These are phyloP conservation scores for Carabus problematicus DNA, from an alignment of 2,888 invertebrate species.

Conservation along the genomic window DNA sequence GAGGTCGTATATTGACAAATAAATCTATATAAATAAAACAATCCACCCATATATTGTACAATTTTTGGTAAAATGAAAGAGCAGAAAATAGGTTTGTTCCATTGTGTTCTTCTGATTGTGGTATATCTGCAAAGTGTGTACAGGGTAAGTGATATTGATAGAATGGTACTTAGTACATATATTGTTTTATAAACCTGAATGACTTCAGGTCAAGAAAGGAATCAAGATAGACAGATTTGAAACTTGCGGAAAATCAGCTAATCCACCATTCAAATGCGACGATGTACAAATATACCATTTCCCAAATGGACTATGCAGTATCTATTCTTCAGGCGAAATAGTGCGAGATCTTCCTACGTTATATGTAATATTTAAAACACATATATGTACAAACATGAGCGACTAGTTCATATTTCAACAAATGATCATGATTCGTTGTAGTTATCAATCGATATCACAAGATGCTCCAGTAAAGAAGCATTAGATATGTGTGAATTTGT, in stretches of 20 bases:
- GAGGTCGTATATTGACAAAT: too few species aligned
- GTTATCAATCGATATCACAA: conserved; percentile 8
- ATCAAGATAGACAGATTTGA: conserved; percentile 18
- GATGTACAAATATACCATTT: conserved; percentile 14
- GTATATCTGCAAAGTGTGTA: not conserved
- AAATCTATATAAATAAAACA: too few species aligned
- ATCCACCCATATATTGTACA: too few species aligned
- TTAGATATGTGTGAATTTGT: conserved; percentile 22
- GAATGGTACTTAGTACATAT: not conserved
- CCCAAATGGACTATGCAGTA: not conserved
- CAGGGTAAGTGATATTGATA: not conserved
- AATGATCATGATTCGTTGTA: not conserved
- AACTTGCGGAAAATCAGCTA: not conserved
- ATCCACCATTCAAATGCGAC: not conserved
- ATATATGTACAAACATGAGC: too few species aligned
- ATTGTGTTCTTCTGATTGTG: not conserved
- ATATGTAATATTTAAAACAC: not conserved
- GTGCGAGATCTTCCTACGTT: not conserved
- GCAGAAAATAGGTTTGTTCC: not conserved
- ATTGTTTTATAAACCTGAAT: not conserved
- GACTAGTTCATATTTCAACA: not conserved
- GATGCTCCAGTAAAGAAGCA: conserved; percentile 26
- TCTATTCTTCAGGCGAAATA: not conserved
- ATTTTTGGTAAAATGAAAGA: too few species aligned
- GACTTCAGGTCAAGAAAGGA: conserved; percentile 10